A percentile compares a stretch with the other conserved stretches of the same genome.
phyloP scores from a whole-genome alignment of 1,140 invertebrate species.

The Schlechtendalia chinensis region DNA sequence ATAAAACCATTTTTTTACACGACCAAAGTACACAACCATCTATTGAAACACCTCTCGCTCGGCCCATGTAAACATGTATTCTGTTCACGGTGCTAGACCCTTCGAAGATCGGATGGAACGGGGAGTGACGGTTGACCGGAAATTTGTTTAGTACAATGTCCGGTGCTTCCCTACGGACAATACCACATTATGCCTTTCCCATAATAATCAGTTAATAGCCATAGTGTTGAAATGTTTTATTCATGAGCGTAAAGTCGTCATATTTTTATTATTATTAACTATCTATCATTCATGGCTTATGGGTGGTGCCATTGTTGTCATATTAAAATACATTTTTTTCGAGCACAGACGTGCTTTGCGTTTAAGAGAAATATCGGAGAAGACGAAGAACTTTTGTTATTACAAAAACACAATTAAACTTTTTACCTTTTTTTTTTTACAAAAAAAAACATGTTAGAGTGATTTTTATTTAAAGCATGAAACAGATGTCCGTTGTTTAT shows the following conservation, averaged over 20 bases:
- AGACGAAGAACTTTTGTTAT: neutral
- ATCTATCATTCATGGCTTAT: neutral
- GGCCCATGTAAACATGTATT: neutral
- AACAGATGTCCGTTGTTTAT: neutral
- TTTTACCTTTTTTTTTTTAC: neutral
- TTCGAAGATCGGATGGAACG: neutral
- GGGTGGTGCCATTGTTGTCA: slow-evolving; percentile 22
- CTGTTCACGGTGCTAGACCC: neutral
- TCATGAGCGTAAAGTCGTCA: slow-evolving; percentile 26
- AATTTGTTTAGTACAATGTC: slow-evolving; percentile 45
- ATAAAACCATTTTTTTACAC: neutral
- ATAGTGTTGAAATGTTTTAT: slow-evolving; percentile 33
- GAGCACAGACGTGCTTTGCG: neutral
- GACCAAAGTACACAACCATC: neutral
- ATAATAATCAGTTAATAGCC: slow-evolving; percentile 43
- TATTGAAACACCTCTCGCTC: no score
- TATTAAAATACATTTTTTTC: slow-evolving; percentile 9
- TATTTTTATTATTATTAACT: slow-evolving; percentile 33
- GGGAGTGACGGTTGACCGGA: slow-evolving; percentile 40
- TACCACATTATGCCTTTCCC: slow-evolving; percentile 34
- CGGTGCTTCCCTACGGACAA: slow-evolving; percentile 30
- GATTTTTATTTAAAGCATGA: neutral
- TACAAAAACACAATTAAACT: neutral
- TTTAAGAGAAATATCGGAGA: neutral
- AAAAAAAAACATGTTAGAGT: neutral